phyloP scores from a whole-genome alignment of 2,797 vertebrate species.

The Phoxinus dragarum region DNA sequence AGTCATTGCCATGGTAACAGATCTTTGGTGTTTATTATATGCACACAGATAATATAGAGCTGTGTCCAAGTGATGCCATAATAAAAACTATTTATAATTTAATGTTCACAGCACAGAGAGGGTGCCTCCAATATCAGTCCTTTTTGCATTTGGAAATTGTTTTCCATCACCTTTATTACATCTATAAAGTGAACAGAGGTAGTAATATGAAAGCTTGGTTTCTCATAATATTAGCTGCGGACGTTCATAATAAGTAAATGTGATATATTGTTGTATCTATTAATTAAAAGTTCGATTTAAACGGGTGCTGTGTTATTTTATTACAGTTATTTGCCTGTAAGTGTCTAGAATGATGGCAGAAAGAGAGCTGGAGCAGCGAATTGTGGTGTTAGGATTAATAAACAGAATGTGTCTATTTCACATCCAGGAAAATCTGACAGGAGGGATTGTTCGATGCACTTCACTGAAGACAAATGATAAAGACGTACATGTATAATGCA shows the following conservation, averaged over 20 bases:
- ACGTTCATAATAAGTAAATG: constrained; percentile 41
- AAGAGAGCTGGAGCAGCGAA: constrained; percentile 4
- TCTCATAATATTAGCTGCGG: constrained; percentile 31
- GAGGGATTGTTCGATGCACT: constrained; percentile 40
- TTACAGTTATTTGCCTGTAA: constrained; percentile 31
- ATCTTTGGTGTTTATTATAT: constrained; percentile 69
- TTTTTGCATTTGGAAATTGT: constrained; percentile 19
- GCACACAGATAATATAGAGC: constrained; percentile 41
- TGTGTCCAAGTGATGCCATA: constrained; percentile 24
- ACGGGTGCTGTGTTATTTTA: constrained; percentile 35
- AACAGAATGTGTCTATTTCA: constrained; percentile 49
- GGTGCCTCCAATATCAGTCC: constrained; percentile 19
- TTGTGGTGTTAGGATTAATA: constrained; percentile 45
- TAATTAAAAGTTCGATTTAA: constrained; percentile 49
- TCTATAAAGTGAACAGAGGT: constrained; percentile 31
- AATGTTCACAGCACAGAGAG: constrained; percentile 30
- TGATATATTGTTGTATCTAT: constrained; percentile 39
- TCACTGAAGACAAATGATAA: constrained; percentile 48
- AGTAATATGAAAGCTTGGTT: constrained; percentile 46
- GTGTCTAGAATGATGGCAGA: constrained; percentile 27
- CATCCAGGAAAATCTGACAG: constrained; percentile 46
- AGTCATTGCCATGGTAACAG: constrained; percentile 74
- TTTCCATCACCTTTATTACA: constrained; percentile 48
- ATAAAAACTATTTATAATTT: constrained; percentile 40
- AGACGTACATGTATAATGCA: constrained; percentile 48